A percentile compares a stretch with the other conserved stretches of the same genome.
Conservation (phyloP, 2,888 invertebrate genomes). For the Neoscelio sp. region DNA sequence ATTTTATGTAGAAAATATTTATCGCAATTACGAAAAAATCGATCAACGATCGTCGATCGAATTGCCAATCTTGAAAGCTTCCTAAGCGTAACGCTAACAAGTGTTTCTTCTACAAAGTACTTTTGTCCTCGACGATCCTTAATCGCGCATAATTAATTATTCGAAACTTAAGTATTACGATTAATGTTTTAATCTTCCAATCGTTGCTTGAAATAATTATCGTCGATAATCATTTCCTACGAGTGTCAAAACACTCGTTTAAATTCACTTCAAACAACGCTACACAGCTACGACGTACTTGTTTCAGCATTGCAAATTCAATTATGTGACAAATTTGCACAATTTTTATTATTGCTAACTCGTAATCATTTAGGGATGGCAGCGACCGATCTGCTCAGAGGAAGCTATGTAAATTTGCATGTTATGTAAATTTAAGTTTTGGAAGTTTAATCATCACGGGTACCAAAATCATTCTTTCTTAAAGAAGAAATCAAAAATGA, state of each 20-base stretch:
- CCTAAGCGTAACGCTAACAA: no score
- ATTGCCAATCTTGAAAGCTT: conserved; percentile 1
- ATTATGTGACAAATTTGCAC: conserved; percentile 4
- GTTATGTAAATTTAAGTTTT: no score
- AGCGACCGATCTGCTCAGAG: no score
- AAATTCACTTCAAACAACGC: conserved; percentile 60
- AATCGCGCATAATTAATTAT: conserved; percentile 6
- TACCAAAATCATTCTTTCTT: no score
- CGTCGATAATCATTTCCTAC: conserved; percentile 12
- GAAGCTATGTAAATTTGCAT: no score
- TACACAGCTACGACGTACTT: conserved; percentile 58
- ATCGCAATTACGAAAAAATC: conserved; percentile 21
- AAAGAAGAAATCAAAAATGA: no score
- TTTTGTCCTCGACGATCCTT: conserved; percentile 32
- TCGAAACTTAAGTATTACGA: conserved; percentile 8
- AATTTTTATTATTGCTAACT: not conserved
- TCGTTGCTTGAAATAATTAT: conserved; percentile 25
- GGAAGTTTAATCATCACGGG: no score
- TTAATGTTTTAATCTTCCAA: conserved; percentile 41
- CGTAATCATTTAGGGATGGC: not conserved
- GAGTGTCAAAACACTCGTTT: conserved; percentile 44
- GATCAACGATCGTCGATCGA: conserved; percentile 53
- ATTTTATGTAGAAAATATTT: no score
- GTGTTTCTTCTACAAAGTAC: not conserved
- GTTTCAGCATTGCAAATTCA: conserved; percentile 59